Evolutionary conservation across 2,113 vertebrate species (phyloP).

Genomic region (Neotoma lepida): DNA sequence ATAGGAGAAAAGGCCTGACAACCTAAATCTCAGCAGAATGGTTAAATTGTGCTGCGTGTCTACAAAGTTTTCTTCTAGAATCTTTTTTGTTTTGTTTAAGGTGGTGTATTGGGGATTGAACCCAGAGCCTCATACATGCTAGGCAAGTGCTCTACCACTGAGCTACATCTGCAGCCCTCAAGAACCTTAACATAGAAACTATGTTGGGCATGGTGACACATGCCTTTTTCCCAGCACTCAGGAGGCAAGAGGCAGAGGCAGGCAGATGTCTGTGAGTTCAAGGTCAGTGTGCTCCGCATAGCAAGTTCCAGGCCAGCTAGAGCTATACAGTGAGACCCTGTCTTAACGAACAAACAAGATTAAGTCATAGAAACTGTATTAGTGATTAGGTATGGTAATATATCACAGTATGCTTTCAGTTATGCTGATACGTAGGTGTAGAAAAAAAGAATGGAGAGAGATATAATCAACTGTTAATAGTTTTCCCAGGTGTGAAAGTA

Average conservation of each 20-base stretch:
- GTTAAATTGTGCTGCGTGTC: neutral
- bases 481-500: constrained; percentile 9
- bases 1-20: neutral
- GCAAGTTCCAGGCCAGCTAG: neutral
- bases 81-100: neutral
- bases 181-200: neutral
- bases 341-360: neutral
- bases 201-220: neutral
- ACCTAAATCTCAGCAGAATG: neutral
- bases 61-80: neutral
- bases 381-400: neutral
- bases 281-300: neutral
- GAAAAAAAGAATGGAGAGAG: constrained; percentile 26
- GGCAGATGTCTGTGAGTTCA: neutral
- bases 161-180: neutral
- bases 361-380: neutral
- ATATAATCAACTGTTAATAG: constrained; percentile 14
- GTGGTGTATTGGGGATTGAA: neutral
- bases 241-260: neutral
- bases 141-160: neutral
- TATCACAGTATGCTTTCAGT: neutral
- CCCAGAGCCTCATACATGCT: neutral
- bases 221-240: neutral
- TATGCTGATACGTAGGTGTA: neutral
- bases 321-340: neutral